Conservation (phyloP, 2,113 vertebrate species). For the Salvator merianae region DNA sequence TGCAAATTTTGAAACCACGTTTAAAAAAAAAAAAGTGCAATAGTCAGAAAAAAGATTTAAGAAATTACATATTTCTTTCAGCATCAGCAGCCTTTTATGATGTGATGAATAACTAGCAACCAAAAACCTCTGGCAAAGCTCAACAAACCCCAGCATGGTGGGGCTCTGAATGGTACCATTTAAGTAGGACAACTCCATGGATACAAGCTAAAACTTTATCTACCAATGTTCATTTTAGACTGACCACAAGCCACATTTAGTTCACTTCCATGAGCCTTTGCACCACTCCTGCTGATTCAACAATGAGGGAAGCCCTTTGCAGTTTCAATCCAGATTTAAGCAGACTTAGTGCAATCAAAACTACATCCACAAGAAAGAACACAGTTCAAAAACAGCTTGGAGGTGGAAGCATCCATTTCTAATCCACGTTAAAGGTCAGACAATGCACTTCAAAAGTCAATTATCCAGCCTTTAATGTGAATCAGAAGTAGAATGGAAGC, state of each 20-base stretch:
- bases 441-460: too few relatives aligned
- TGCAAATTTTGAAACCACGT: not conserved
- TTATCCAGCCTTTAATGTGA: too few relatives aligned
- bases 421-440: too few relatives aligned
- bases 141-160: conserved; percentile 18
- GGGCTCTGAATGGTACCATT: not conserved
- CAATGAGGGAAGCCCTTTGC: not conserved
- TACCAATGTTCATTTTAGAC: conserved; percentile 8
- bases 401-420: too few relatives aligned
- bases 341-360: not conserved
- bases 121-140: conserved; percentile 17
- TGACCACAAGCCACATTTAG: not conserved
- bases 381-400: too few relatives aligned
- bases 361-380: too few relatives aligned
- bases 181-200: conserved; percentile 34
- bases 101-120: conserved; percentile 9
- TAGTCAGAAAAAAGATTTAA: not conserved
- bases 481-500: too few relatives aligned
- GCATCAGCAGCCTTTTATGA: conserved; percentile 22
- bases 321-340: not conserved
- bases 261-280: conserved; percentile 26
- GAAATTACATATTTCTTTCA: conserved; percentile 26
- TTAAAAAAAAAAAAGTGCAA: not conserved
- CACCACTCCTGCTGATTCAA: not conserved
- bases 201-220: conserved; percentile 13